Percentiles rank a stretch among this genome's conserved stretches.
phyloP scores from a whole-genome alignment of 2,113 vertebrate genomes.

The Echinops telfairi region DNA sequence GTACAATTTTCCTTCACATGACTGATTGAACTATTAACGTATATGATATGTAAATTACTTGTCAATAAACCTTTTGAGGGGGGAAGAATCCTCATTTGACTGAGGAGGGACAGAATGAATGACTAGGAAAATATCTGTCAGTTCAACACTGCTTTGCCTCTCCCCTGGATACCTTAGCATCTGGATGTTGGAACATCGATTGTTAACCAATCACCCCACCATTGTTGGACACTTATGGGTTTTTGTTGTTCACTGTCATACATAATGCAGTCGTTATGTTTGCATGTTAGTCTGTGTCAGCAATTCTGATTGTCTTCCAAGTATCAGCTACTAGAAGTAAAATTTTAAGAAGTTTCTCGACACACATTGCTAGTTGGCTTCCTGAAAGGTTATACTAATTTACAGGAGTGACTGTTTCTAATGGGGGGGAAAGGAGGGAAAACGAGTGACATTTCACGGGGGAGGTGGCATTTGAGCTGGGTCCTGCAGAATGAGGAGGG shows the following conservation, averaged over 20 bases:
- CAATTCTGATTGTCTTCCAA: constrained; percentile 6
- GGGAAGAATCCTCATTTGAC: not conserved
- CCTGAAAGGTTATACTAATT: constrained; percentile 40
- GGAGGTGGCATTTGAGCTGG: constrained; percentile 46
- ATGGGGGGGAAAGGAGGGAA: constrained; percentile 15
- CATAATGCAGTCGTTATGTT: not conserved
- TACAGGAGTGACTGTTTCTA: constrained; percentile 27
- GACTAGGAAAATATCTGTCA: not conserved
- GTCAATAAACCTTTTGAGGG: too few species aligned
- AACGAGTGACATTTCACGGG: constrained; percentile 14
- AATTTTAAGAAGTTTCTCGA: constrained; percentile 27
- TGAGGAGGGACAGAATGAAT: not conserved
- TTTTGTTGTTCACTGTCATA: not conserved
- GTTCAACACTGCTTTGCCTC: not conserved
- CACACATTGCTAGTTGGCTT: constrained; percentile 3
- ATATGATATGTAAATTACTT: too few species aligned
- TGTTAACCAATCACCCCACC: not conserved
- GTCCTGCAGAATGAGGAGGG: not conserved
- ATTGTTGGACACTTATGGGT: not conserved
- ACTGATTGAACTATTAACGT: too few species aligned
- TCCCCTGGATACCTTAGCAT: not conserved
- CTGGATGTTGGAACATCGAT: not conserved
- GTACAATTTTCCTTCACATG: too few species aligned
- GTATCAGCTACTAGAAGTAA: not conserved
- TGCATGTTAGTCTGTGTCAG: not conserved